Evolutionary conservation across 2,888 invertebrate species (phyloP).

Genomic region (Drosophila suboccidentalis): DNA sequence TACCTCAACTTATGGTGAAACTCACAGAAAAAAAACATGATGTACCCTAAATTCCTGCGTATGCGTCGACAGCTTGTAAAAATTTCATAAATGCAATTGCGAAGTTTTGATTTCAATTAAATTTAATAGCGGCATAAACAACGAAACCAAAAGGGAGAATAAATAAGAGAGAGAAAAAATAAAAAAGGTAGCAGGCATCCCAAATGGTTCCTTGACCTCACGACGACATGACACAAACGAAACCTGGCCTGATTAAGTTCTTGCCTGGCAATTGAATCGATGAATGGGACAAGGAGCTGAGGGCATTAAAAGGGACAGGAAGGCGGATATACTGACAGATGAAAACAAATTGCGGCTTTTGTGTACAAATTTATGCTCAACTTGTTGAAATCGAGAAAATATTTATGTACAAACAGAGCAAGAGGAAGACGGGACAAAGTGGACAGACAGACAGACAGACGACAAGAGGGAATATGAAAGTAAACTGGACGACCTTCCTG

Average conservation of each 20-base stretch:
- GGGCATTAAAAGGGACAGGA: neutral
- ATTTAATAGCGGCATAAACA: constrained; percentile 78
- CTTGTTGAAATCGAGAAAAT: constrained; percentile 80
- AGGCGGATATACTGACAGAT: constrained; percentile 59
- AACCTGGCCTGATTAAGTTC: constrained; percentile 76
- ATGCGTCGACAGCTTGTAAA: neutral
- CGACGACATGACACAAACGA: constrained; percentile 23
- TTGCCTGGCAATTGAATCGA: constrained; percentile 41
- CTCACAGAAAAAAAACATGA: neutral
- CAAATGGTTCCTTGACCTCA: constrained; percentile 73
- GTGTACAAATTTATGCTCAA: constrained; percentile 80
- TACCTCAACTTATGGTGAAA: neutral
- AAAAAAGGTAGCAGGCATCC: constrained; percentile 21
- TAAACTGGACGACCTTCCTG: constrained; percentile 84
- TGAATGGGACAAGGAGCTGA: neutral
- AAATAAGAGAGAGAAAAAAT: constrained; percentile 16
- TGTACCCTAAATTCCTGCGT: neutral
- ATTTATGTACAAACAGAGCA: constrained; percentile 64
- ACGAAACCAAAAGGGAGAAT: constrained; percentile 49
- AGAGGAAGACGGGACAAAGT: constrained; percentile 22
- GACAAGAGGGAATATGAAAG: constrained; percentile 80
- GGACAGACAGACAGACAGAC: neutral
- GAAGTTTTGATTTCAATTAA: constrained; percentile 79
- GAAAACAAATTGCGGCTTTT: constrained; percentile 82
- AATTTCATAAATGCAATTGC: constrained; percentile 45